A percentile compares a stretch with the other conserved stretches of the same genome.
Evolutionary conservation across 2,888 invertebrate species (phyloP).

Genomic region (Leptinotarsa juncta): DNA sequence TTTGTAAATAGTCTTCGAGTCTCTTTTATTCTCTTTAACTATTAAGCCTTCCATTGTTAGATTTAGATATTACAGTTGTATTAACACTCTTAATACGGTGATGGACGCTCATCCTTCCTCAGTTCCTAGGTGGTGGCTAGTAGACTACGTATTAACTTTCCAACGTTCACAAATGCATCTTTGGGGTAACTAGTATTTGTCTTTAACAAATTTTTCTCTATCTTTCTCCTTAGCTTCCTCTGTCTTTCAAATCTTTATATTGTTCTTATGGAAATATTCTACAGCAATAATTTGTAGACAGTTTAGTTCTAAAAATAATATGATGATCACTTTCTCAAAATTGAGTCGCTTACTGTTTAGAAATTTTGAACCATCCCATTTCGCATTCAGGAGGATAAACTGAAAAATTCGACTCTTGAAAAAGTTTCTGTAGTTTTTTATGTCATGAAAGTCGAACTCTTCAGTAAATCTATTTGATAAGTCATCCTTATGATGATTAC

Average conservation of each 20-base stretch:
- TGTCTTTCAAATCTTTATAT: background rate
- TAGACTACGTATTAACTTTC: conserved; percentile 17
- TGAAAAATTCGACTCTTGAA: background rate
- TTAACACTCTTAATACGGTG: conserved; percentile 8
- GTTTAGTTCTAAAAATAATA: conserved; percentile 3
- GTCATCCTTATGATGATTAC: background rate
- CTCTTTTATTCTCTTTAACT: background rate
- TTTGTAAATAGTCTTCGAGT: conserved; percentile 30
- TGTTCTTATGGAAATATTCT: background rate
- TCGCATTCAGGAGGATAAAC: background rate
- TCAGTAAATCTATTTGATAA: background rate
- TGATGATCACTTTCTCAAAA: background rate
- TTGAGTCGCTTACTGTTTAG: conserved; percentile 3
- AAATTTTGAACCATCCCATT: conserved; percentile 4
- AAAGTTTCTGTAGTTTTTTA: background rate
- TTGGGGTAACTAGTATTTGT: conserved; percentile 19
- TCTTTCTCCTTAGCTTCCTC: background rate
- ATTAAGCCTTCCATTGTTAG: background rate
- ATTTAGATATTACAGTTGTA: conserved; percentile 6
- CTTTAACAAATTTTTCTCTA: background rate
- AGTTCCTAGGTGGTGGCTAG: conserved; percentile 20
- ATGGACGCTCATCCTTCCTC: background rate
- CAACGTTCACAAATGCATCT: conserved; percentile 15
- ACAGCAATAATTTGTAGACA: conserved; percentile 12
- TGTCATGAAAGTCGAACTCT: background rate